phyloP scores from a whole-genome alignment of 2,888 invertebrate genomes.

The Melinaea marsaeus region DNA sequence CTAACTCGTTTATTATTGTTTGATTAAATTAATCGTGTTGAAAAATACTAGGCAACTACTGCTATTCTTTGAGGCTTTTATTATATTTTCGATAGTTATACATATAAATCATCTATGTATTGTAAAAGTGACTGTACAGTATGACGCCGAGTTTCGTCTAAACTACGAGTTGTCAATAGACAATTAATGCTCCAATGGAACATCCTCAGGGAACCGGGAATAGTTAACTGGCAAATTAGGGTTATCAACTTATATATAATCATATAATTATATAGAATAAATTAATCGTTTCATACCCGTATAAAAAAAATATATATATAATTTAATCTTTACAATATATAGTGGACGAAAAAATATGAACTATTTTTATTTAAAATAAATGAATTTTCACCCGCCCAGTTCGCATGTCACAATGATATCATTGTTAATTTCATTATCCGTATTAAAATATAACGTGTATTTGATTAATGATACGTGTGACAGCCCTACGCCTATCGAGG shows the following conservation, averaged over 20 bases:
- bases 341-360: no score
- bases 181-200: slow-evolving; percentile 15
- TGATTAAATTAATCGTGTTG: no score
- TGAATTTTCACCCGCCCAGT: neutral
- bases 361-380: neutral
- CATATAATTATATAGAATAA: no score
- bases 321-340: no score
- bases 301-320: no score
- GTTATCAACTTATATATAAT: neutral
- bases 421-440: slow-evolving; percentile 1
- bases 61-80: no score
- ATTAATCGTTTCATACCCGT: no score
- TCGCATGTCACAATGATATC: neutral
- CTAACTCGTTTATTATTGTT: no score
- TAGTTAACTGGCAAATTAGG: slow-evolving; percentile 3
- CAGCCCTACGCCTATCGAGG: slow-evolving; percentile 28
- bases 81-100: no score
- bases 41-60: no score
- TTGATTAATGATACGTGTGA: slow-evolving; percentile 1
- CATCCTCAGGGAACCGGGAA: slow-evolving; percentile 12
- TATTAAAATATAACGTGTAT: neutral
- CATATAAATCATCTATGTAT: neutral
- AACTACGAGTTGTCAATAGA: slow-evolving; percentile 13
- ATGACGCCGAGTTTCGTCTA: neutral
- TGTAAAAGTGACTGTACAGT: neutral